Conservation (phyloP, 2,888 invertebrate species). For the Synergus japonicus region DNA sequence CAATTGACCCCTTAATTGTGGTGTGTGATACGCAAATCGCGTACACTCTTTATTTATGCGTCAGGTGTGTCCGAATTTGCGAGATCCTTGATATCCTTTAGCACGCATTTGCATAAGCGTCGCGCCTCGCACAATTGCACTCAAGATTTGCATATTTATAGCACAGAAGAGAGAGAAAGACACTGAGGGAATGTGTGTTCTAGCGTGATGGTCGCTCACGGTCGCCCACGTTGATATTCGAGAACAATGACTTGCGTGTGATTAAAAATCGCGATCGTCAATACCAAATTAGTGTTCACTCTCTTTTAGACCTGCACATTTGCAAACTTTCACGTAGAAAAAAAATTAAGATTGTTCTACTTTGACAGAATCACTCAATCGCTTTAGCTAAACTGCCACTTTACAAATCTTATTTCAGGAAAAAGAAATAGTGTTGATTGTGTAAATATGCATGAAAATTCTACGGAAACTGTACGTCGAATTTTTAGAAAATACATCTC, state of each 20-base stretch:
- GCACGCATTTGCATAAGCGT: slow-evolving; percentile 67
- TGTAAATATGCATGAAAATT: not conserved
- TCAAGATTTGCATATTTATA: slow-evolving; percentile 58
- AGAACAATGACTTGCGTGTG: slow-evolving; percentile 30
- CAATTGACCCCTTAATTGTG: not conserved
- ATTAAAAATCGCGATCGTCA: slow-evolving; percentile 25
- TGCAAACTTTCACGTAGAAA: slow-evolving; percentile 2
- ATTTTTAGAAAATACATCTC: not conserved
- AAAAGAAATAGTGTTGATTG: not conserved
- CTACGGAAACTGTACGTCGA: not conserved
- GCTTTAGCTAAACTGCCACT: not conserved
- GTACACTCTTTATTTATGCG: slow-evolving; percentile 46
- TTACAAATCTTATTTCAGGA: not conserved
- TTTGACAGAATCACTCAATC: not conserved
- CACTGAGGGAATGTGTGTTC: slow-evolving; percentile 28
- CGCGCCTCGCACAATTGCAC: slow-evolving; percentile 52
- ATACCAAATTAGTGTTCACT: slow-evolving; percentile 28
- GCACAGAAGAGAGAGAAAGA: slow-evolving; percentile 43
- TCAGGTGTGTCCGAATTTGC: slow-evolving; percentile 53
- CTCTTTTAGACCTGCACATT: slow-evolving; percentile 8
- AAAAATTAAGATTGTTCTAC: not conserved
- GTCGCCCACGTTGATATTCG: slow-evolving; percentile 34
- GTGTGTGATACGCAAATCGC: slow-evolving; percentile 10
- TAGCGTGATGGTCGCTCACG: slow-evolving; percentile 40
- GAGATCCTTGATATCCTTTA: slow-evolving; percentile 60